A percentile compares a stretch with the other conserved stretches of the same genome.
Evolutionary conservation across 1,140 invertebrate species (phyloP).

Genomic region (Heliothis subflexa): DNA sequence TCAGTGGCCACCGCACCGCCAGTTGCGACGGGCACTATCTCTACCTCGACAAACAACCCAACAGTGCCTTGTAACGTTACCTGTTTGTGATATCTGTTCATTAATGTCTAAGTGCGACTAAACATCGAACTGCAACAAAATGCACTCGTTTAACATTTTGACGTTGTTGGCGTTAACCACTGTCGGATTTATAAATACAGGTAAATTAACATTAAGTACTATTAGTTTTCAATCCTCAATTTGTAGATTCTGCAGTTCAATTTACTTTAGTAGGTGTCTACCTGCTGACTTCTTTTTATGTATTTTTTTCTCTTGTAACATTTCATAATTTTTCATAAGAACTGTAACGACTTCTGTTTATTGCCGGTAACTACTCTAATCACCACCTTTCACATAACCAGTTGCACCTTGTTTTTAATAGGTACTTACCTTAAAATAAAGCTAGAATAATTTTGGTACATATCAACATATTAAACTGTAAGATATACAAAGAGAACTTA

Average conservation of each 20-base stretch:
- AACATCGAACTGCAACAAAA: conserved; percentile 45
- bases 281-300: not conserved
- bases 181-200: conserved; percentile 59
- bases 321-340: no score
- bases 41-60: conserved; percentile 35
- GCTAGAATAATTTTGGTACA: no score
- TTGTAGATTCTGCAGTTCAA: not conserved
- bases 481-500: no score
- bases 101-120: conserved; percentile 36
- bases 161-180: conserved; percentile 58
- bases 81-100: conserved; percentile 56
- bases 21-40: conserved; percentile 54
- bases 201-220: conserved; percentile 55
- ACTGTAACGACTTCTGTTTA: no score
- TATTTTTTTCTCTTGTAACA: not conserved
- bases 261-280: not conserved
- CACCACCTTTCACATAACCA: no score
- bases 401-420: no score
- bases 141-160: conserved; percentile 58
- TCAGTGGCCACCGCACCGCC: conserved; percentile 65
- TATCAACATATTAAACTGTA: no score
- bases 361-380: no score
- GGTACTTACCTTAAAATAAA: no score
- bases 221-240: not conserved
- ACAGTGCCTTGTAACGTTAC: conserved; percentile 54